phyloP scores from a whole-genome alignment of 2,113 vertebrate species.

The Ancistrus triradiatus region DNA sequence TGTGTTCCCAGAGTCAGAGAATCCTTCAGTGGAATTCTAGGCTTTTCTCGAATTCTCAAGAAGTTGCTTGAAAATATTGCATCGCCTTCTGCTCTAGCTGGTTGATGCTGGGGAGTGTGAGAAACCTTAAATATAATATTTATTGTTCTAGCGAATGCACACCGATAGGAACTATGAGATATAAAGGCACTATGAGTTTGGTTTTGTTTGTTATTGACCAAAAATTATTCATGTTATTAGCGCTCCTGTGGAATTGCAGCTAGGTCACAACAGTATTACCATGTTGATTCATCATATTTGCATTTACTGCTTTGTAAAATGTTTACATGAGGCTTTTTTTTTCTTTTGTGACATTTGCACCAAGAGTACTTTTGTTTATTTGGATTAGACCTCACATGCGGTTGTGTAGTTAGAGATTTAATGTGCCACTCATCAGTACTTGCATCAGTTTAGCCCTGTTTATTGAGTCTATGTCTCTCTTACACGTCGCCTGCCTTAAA shows the following conservation, averaged over 20 bases:
- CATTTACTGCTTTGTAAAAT: background rate
- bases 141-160: background rate
- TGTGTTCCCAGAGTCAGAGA: constrained; percentile 21
- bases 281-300: background rate
- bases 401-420: background rate
- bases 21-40: background rate
- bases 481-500: constrained; percentile 58
- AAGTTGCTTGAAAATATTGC: too few relatives aligned
- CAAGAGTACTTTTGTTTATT: constrained; percentile 27
- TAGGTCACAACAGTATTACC: constrained; percentile 9
- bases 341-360: constrained; percentile 30
- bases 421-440: constrained; percentile 18
- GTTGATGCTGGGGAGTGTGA: too few relatives aligned
- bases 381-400: background rate
- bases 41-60: too few relatives aligned
- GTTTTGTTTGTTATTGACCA: background rate
- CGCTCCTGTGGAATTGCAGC: background rate
- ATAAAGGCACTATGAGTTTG: background rate
- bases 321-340: background rate
- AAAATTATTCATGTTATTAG: background rate
- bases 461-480: constrained; percentile 36
- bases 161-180: background rate
- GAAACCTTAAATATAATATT: background rate
- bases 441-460: constrained; percentile 30
- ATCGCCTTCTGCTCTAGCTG: too few relatives aligned